phyloP scores from a whole-genome alignment of 2,113 vertebrate species.

The Coturnix japonica region DNA sequence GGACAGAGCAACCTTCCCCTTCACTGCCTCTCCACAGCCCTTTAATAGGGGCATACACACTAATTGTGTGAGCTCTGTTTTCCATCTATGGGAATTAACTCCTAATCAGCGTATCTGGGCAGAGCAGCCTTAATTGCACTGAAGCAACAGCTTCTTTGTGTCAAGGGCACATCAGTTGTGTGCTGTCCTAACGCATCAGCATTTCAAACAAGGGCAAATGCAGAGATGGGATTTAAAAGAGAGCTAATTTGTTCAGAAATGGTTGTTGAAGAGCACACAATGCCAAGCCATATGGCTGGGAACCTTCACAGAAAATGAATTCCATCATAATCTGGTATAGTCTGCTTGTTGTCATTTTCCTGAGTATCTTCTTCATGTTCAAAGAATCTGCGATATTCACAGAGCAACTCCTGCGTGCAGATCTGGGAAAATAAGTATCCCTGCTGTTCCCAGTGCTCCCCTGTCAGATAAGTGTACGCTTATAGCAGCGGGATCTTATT shows the following conservation, averaged over 20 bases:
- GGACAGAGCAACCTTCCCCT: not conserved
- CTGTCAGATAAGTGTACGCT: not conserved
- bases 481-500: not conserved
- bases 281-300: conserved; percentile 33
- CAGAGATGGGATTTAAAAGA: not conserved
- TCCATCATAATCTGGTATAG: not conserved
- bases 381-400: not conserved
- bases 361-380: not conserved
- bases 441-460: not conserved
- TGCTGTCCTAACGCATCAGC: not conserved
- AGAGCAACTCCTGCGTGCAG: not conserved
- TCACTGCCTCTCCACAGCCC: not conserved
- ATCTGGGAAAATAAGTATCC: not conserved
- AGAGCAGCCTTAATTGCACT: not conserved
- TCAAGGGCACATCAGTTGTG: not conserved
- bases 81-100: not conserved
- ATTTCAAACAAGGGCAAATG: not conserved
- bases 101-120: not conserved
- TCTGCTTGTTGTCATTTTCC: conserved; percentile 22
- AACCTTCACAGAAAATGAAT: conserved; percentile 16
- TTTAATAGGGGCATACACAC: not conserved
- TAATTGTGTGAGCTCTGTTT: not conserved
- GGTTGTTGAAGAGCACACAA: not conserved
- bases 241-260: conserved; percentile 12
- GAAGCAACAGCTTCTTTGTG: conserved; percentile 14